A percentile compares a stretch with the other conserved stretches of the same genome.
Evolutionary conservation across 2,888 invertebrate species (phyloP).

Genomic region (Trichogramma dendrolimi): DNA sequence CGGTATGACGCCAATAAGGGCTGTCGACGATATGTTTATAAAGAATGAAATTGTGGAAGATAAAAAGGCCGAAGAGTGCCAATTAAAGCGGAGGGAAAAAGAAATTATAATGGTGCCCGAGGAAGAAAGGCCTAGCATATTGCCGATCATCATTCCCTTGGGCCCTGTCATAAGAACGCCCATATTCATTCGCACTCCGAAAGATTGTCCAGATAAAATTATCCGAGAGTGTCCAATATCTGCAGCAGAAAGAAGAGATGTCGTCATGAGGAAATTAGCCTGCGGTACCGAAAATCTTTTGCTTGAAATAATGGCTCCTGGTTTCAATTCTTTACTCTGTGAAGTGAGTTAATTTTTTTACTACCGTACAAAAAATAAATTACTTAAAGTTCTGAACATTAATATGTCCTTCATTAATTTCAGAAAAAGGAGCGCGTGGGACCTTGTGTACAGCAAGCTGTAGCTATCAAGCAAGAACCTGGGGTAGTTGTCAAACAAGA

Average conservation of each 20-base stretch:
- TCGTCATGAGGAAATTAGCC: slow-evolving; percentile 34
- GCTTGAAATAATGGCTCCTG: slow-evolving; percentile 42
- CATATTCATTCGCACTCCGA: slow-evolving; percentile 25
- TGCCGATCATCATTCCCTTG: slow-evolving; percentile 41
- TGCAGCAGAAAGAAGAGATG: slow-evolving; percentile 31
- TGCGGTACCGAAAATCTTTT: slow-evolving; percentile 42
- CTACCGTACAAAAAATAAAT: background rate
- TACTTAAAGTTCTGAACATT: background rate
- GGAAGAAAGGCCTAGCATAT: slow-evolving; percentile 32
- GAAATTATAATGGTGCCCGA: slow-evolving; percentile 8
- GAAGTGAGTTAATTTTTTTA: background rate
- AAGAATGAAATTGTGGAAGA: slow-evolving; percentile 33
- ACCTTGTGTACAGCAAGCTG: too few relatives aligned
- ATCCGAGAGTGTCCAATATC: slow-evolving; percentile 33
- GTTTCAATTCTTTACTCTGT: slow-evolving; percentile 19
- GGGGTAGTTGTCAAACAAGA: too few relatives aligned
- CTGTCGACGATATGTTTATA: slow-evolving; percentile 43
- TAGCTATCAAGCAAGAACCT: too few relatives aligned
- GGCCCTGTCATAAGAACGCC: slow-evolving; percentile 46
- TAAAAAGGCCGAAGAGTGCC: slow-evolving; percentile 27
- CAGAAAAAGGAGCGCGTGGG: background rate
- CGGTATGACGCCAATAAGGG: slow-evolving; percentile 43
- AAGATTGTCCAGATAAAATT: slow-evolving; percentile 34
- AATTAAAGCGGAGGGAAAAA: slow-evolving; percentile 8
- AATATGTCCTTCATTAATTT: too few relatives aligned